phyloP scores from a whole-genome alignment of 2,888 invertebrate genomes.

The Cylindroiulus punctatus region DNA sequence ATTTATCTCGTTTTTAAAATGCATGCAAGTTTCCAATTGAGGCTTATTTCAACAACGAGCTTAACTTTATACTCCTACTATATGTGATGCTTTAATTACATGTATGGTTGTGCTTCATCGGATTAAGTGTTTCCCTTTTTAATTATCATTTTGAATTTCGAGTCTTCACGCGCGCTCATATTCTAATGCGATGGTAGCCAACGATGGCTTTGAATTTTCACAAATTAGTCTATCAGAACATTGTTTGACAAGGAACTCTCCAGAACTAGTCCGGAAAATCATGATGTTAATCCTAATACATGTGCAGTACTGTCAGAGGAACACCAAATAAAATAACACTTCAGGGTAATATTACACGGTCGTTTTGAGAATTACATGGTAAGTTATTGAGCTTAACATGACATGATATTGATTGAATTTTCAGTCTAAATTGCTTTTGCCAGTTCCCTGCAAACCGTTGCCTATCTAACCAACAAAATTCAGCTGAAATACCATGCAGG shows the following conservation, averaged over 20 bases:
- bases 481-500: not conserved
- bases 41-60: no score
- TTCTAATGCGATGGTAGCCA: not conserved
- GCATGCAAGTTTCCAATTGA: no score
- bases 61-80: no score
- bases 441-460: not conserved
- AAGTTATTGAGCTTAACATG: slow-evolving; percentile 34
- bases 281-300: slow-evolving; percentile 33
- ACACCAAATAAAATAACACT: slow-evolving; percentile 28
- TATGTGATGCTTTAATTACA: no score
- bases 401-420: slow-evolving; percentile 38
- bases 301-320: not conserved
- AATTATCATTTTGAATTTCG: not conserved
- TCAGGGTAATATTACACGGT: slow-evolving; percentile 4
- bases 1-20: no score
- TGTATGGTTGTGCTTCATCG: no score
- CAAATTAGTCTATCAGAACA: not conserved
- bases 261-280: not conserved
- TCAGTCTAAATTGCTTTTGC: slow-evolving; percentile 29
- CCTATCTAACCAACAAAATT: not conserved
- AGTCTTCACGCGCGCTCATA: not conserved
- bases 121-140: not conserved
- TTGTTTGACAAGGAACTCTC: not conserved
- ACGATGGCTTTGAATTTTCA: not conserved
- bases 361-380: slow-evolving; percentile 38